Conservation (phyloP, 2,113 vertebrate species). For the Danionella cerebrum region DNA sequence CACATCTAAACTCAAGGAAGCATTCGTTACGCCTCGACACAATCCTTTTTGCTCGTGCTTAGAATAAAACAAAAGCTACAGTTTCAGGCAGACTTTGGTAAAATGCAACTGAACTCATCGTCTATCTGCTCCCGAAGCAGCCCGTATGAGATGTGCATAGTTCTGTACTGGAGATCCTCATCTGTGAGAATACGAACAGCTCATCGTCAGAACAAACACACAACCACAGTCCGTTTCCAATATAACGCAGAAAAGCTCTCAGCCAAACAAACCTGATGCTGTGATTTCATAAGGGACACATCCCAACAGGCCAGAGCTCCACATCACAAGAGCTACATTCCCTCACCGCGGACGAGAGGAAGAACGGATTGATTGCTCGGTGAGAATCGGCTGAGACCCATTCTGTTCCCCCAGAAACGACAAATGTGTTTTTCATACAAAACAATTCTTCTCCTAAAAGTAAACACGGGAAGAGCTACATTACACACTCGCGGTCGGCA, state of each 20-base stretch:
- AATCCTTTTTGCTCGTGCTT: slow-evolving; percentile 22
- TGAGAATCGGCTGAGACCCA: no score
- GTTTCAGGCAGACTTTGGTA: slow-evolving; percentile 58
- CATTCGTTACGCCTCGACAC: slow-evolving; percentile 26
- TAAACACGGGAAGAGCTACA: neutral
- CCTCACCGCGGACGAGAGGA: no score
- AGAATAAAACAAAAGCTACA: slow-evolving; percentile 28
- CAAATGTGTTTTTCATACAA: no score
- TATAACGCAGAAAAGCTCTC: no score
- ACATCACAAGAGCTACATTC: no score
- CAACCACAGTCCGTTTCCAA: no score
- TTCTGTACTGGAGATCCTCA: slow-evolving; percentile 21
- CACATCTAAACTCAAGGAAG: slow-evolving; percentile 44
- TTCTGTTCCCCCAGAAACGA: no score
- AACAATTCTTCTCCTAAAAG: neutral
- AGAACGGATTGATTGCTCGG: no score
- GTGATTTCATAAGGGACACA: no score
- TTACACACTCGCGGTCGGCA: neutral
- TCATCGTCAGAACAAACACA: no score
- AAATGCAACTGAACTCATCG: slow-evolving; percentile 50
- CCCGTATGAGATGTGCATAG: slow-evolving; percentile 44
- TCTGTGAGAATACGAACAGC: neutral
- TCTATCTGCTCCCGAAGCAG: neutral
- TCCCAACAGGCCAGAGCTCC: no score
- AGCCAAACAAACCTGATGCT: neutral